phyloP scores from a whole-genome alignment of 1,140 invertebrate species.

The Neotoxoptera formosana region DNA sequence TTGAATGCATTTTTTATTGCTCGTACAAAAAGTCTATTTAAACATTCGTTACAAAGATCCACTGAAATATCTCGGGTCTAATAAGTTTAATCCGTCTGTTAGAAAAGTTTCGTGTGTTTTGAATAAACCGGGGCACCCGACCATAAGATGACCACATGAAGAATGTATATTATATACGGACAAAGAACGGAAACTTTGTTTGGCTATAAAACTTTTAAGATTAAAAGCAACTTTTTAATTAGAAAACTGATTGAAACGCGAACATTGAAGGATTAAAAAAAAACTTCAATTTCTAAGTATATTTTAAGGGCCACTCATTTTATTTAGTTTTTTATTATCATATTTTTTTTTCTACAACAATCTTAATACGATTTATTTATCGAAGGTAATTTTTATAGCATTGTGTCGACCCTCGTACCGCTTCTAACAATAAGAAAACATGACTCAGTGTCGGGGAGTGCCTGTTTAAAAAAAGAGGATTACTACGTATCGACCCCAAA shows the following conservation, averaged over 20 bases:
- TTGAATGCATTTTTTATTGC: not conserved
- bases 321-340: slow-evolving; percentile 8
- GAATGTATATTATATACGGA: not conserved
- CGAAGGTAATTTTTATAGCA: slow-evolving; percentile 21
- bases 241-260: not conserved
- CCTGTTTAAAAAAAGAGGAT: slow-evolving; percentile 54
- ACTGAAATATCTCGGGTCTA: not conserved
- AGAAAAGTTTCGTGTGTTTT: slow-evolving; percentile 36
- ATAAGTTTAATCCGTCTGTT: not conserved
- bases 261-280: slow-evolving; percentile 19
- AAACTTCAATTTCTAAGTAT: not conserved
- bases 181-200: slow-evolving; percentile 12
- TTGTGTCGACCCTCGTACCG: slow-evolving; percentile 11
- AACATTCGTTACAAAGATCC: slow-evolving; percentile 23
- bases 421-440: slow-evolving; percentile 55
- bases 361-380: slow-evolving; percentile 38
- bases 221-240: slow-evolving; percentile 40
- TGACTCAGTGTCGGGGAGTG: slow-evolving; percentile 52
- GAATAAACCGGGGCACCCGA: slow-evolving; percentile 20
- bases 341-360: slow-evolving; percentile 4
- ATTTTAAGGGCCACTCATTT: not conserved
- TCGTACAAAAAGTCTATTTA: not conserved
- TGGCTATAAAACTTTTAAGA: slow-evolving; percentile 18
- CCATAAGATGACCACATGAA: slow-evolving; percentile 43
- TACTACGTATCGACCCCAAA: slow-evolving; percentile 54